These are phyloP conservation scores for Dasypus novemcinctus DNA, from an alignment of 2,113 vertebrate species.

Conservation along the genomic window DNA sequence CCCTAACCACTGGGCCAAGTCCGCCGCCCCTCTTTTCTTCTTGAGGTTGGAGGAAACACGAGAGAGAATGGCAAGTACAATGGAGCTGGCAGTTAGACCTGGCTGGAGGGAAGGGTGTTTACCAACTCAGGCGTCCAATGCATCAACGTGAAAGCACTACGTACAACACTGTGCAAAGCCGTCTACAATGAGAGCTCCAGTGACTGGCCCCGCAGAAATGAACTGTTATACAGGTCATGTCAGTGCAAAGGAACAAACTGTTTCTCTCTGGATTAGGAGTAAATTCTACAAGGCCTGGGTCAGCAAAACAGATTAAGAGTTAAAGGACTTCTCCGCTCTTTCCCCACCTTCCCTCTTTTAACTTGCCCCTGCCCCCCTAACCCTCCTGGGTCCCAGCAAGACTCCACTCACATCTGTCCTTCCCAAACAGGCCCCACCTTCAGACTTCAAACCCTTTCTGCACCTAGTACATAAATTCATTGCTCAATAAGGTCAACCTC, in stretches of 20 bases:
- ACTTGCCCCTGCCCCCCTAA: fast-evolving
- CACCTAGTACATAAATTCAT: neutral
- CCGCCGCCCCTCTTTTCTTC: too few relatives aligned
- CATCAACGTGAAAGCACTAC: neutral
- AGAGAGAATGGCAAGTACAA: neutral
- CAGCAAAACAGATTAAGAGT: neutral
- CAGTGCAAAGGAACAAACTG: neutral
- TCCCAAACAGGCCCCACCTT: neutral
- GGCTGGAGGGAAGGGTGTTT: neutral
- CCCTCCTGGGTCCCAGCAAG: neutral
- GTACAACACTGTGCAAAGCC: neutral
- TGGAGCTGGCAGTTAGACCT: neutral
- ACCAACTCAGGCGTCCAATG: neutral
- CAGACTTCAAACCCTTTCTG: neutral
- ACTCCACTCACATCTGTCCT: neutral
- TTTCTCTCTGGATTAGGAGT: neutral
- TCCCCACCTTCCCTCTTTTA: too few relatives aligned
- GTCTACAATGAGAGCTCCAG: neutral
- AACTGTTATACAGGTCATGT: neutral
- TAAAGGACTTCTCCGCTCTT: neutral
- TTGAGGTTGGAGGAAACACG: neutral
- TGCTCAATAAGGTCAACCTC: neutral
- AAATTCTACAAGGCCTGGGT: neutral
- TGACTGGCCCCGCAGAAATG: neutral
- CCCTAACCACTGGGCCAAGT: too few relatives aligned